These are phyloP conservation scores for Piezodorus guildinii DNA, from an alignment of 1,140 invertebrate genomes.

Conservation along the genomic window DNA sequence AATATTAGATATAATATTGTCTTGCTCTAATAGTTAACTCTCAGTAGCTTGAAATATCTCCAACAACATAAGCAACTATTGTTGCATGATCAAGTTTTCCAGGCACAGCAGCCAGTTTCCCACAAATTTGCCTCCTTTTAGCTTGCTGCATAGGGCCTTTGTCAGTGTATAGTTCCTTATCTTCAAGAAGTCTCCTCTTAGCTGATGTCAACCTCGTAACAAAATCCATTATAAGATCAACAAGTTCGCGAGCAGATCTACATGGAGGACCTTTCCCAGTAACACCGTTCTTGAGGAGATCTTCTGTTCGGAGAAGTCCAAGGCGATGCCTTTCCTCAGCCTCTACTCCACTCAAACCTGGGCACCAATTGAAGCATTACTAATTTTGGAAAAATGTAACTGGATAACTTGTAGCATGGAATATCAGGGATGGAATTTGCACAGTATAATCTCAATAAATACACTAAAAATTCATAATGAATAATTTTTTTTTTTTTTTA, in stretches of 20 bases:
- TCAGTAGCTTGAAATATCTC: slow-evolving; percentile 28
- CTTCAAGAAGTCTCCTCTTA: slow-evolving; percentile 65
- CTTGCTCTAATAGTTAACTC: not conserved
- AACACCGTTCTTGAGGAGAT: slow-evolving; percentile 62
- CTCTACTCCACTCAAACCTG: slow-evolving; percentile 58
- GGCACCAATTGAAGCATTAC: not conserved
- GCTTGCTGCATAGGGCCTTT: slow-evolving; percentile 47
- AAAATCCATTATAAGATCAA: slow-evolving; percentile 65
- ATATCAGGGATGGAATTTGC: not conserved
- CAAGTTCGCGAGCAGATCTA: slow-evolving; percentile 48
- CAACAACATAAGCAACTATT: slow-evolving; percentile 69
- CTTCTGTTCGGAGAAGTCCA: slow-evolving; percentile 66
- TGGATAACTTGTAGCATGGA: not conserved
- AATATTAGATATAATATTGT: no score
- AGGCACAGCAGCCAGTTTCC: slow-evolving; percentile 62
- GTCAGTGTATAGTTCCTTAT: slow-evolving; percentile 62
- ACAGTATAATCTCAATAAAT: no score
- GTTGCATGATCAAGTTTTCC: slow-evolving; percentile 91
- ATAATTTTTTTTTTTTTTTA: no score
- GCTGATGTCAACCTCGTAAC: slow-evolving; percentile 62
- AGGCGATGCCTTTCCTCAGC: slow-evolving; percentile 71
- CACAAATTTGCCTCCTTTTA: slow-evolving; percentile 54
- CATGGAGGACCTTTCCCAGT: slow-evolving; percentile 45
- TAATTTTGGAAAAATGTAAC: not conserved
- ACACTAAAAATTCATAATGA: no score